Base-by-base conservation (phyloP, 2,888 invertebrate species). In the Spilarctia lutea region DNA sequence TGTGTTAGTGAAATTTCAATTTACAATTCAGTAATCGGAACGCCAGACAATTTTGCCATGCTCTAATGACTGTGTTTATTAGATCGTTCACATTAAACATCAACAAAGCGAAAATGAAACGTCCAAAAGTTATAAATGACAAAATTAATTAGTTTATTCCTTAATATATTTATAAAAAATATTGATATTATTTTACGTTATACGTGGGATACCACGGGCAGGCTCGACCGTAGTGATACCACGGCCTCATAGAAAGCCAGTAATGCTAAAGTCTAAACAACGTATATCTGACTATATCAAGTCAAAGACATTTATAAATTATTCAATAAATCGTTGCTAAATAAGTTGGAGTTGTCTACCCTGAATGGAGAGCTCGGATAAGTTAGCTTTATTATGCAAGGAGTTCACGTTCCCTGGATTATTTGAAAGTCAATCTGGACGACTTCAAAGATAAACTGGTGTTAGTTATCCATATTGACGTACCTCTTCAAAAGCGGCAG, bases 11-110 rank as follows among this genome's bases (percentile, higher is more conserved):
- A 88, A 89, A 87, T 87, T 88, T 87, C 86, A 87, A 60, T 60
- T 89, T 88, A 88, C 86, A 83, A 85, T 86, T 86, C 83, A 84
- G 85, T 81, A 83, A 86, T 88, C 85, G 85, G 80, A 83, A 83
- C 85, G 81, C 80, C 82, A 83, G 83, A 84, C 86, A 87, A 87
- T 88, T 85, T 75, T 79, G 80, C 84, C 84, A 85, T 82, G 87
- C 83, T 78, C 87, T 85, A 88, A 86, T 82, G 83, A 75, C 66
- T 73, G 79, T 84, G 85, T 85, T 87, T 88, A 86, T 87, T 84
- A 83, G 79, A 84, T 81, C 78, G 80, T 80, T 79, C 70, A 81
- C 84, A 86, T 84, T 83, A 83, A 85, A 86, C 79, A 82, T 74
- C 74, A 69, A 78, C 77, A 76, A 81, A 77, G 72, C 80, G 79